Conservation (phyloP, 1,140 invertebrate genomes). For the Sarcophaga peregrina region DNA sequence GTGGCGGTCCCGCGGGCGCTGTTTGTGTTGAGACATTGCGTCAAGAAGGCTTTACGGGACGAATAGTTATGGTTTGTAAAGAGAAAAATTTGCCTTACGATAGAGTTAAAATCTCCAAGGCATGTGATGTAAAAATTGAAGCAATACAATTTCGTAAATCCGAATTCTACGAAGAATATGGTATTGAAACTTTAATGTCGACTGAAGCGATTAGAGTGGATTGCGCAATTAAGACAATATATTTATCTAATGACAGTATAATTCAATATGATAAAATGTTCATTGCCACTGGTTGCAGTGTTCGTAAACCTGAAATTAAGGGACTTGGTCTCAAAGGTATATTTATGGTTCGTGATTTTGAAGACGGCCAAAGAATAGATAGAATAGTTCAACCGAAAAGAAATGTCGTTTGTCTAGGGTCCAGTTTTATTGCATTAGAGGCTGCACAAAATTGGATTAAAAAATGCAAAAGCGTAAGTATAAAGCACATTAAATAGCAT, state of each 20-base stretch:
- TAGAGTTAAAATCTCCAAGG: slow-evolving; percentile 88
- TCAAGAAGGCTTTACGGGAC: slow-evolving; percentile 88
- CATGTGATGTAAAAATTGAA: slow-evolving; percentile 72
- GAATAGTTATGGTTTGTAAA: slow-evolving; percentile 81
- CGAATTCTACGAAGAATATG: slow-evolving; percentile 79
- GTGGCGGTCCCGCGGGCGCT: slow-evolving; percentile 86
- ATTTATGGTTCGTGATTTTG: slow-evolving; percentile 77
- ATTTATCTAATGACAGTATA: slow-evolving; percentile 73
- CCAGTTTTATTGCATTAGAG: slow-evolving; percentile 88
- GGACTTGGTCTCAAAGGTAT: slow-evolving; percentile 80
- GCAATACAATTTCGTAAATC: slow-evolving; percentile 75
- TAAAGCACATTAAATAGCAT: background rate
- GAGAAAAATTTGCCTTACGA: slow-evolving; percentile 89
- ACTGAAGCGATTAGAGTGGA: slow-evolving; percentile 75
- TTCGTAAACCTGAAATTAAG: slow-evolving; percentile 72
- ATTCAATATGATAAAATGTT: slow-evolving; percentile 81
- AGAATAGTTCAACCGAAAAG: slow-evolving; percentile 69
- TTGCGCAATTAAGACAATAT: slow-evolving; percentile 72
- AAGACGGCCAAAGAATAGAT: slow-evolving; percentile 77
- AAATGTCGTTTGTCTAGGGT: slow-evolving; percentile 81
- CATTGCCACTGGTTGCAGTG: slow-evolving; percentile 83
- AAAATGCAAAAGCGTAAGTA: slow-evolving; percentile 78
- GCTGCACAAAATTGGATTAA: slow-evolving; percentile 80
- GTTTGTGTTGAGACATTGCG: slow-evolving; percentile 87
- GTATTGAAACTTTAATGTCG: slow-evolving; percentile 78